phyloP scores from a whole-genome alignment of 2,888 invertebrate genomes.

The Nasonovia ribisnigri region DNA sequence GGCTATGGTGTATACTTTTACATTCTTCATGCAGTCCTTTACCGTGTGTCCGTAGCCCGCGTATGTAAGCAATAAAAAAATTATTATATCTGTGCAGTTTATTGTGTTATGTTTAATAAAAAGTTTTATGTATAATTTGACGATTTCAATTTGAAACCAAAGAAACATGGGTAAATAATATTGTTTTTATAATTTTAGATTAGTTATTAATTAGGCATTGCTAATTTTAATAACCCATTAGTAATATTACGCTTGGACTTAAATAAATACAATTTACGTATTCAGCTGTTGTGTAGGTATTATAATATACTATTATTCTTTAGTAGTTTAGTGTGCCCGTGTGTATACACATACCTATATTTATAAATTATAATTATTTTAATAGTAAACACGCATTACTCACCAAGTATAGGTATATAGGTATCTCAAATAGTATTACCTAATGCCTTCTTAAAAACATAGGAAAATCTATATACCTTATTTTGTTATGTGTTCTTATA shows the following conservation, averaged over 20 bases:
- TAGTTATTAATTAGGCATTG: neutral
- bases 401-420: too few species aligned
- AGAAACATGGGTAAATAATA: conserved; percentile 52
- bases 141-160: neutral
- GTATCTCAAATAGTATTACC: neutral
- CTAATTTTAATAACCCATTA: neutral
- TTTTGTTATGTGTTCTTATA: neutral
- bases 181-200: neutral
- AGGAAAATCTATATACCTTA: neutral
- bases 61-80: neutral
- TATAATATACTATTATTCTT: too few species aligned
- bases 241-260: neutral
- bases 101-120: neutral
- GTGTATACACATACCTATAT: neutral
- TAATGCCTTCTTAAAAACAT: neutral
- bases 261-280: neutral
- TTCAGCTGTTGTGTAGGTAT: neutral
- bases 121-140: neutral
- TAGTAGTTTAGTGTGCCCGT: too few species aligned
- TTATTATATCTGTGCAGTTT: neutral
- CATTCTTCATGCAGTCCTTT: conserved; percentile 35
- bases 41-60: neutral
- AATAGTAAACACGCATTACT: neutral
- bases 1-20: conserved; percentile 28
- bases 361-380: neutral